Base-by-base conservation (phyloP, 2,113 vertebrate species). In the Madoqua kirkii region DNA sequence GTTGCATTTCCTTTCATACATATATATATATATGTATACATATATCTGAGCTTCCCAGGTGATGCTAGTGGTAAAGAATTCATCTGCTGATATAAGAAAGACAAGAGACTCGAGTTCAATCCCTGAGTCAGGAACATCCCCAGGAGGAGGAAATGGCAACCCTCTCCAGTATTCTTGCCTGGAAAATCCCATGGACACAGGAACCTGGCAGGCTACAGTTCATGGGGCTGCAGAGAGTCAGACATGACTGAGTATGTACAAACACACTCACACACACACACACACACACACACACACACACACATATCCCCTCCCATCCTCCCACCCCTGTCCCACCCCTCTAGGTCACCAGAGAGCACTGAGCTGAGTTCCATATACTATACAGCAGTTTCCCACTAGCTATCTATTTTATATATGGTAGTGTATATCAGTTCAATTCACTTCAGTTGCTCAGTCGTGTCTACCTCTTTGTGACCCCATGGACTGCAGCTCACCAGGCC, bases 201-300 rank as follows among this genome's bases (percentile, higher is more conserved):
- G 23, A 76, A 25, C 23, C 11, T 76, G 36, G 21, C 23, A 43
- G 71, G 71, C 71, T 71, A 36, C n/a, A 36, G 67, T 36, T 19
- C n/a, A 36, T 40, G 19, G 64, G n/a, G n/a, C 10, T 12, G 1
- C 10, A 23, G 0, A 71, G 19, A 71, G 19, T 71, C 0, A 0
- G 19, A 71, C 67, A 40, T 40, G n/a, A 71, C 17, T 71, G 64
- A 21, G n/a, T 40, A 36, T 74, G 36, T 14, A n/a, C n/a, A n/a
- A n/a, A n/a, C n/a, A n/a, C n/a, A n/a, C n/a, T n/a, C n/a, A n/a
- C n/a, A n/a, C n/a, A n/a, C n/a, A n/a, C n/a, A n/a, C n/a, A n/a
- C 62, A 19, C 64, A 71, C 48, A 48, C 48, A 48, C 48, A 48
- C 9, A 48, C 48, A 48, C 2, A 71, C 19, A 71, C 5, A 40